Conservation (phyloP, 2,797 vertebrate species). For the Fundulus diaphanus region DNA sequence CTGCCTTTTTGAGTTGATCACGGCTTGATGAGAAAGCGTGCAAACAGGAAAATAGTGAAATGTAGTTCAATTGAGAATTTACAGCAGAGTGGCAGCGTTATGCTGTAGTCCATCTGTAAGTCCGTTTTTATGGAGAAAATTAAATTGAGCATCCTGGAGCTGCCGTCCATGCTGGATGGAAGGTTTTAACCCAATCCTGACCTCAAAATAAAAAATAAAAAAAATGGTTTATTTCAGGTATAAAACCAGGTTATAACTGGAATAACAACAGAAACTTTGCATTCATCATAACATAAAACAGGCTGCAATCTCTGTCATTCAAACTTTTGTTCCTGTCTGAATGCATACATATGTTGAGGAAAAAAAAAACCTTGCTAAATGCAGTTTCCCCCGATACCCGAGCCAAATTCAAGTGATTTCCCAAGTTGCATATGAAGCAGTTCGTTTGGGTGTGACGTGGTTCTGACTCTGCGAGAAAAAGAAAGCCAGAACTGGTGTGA, state of each 20-base stretch:
- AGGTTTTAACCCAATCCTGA: neutral
- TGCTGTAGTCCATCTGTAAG: neutral
- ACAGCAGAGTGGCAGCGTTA: neutral
- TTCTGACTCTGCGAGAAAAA: neutral
- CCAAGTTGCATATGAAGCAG: neutral
- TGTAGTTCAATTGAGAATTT: neutral
- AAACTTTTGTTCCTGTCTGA: neutral
- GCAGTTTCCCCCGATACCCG: neutral
- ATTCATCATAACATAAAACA: neutral
- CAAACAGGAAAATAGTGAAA: slow-evolving; percentile 6
- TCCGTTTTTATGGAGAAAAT: neutral
- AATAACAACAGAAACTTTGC: neutral
- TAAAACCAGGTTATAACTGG: neutral
- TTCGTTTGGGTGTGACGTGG: neutral
- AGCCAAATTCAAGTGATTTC: neutral
- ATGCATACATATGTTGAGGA: neutral
- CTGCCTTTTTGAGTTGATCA: neutral
- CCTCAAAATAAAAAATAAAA: neutral
- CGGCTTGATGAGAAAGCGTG: neutral
- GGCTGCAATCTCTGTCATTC: neutral
- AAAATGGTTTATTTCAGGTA: neutral
- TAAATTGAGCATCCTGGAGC: neutral
- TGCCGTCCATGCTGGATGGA: neutral
- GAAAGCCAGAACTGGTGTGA: neutral
- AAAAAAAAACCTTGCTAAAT: neutral